phyloP scores from a whole-genome alignment of 92 coral and sea anemone species.

The Porites evermanni region DNA sequence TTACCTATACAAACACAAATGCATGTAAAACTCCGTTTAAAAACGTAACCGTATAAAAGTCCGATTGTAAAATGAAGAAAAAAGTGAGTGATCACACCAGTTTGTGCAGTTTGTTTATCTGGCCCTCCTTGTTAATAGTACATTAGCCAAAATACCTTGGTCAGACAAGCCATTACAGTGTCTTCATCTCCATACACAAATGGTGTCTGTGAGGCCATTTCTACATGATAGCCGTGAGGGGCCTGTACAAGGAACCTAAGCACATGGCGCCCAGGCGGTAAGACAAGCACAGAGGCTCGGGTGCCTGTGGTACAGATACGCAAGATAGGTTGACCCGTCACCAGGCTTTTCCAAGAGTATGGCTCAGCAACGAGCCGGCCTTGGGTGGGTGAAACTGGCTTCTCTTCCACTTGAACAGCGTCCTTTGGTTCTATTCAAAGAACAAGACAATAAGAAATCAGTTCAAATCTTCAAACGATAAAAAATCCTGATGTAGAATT shows the following conservation, averaged over 20 bases:
- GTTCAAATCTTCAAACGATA: too few relatives aligned
- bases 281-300: slow-evolving; percentile 87
- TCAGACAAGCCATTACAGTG: slow-evolving; percentile 87
- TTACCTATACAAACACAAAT: too few relatives aligned
- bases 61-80: too few relatives aligned
- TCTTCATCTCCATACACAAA: slow-evolving; percentile 98
- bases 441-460: neutral
- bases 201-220: slow-evolving; percentile 95
- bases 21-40: too few relatives aligned
- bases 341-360: slow-evolving; percentile 98
- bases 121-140: too few relatives aligned
- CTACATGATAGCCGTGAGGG: slow-evolving; percentile 92
- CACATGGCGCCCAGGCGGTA: slow-evolving; percentile 97
- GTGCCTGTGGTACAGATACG: slow-evolving; percentile 92
- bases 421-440: slow-evolving; percentile 47
- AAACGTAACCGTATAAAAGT: too few relatives aligned
- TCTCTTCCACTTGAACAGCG: slow-evolving; percentile 69
- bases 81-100: too few relatives aligned
- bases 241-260: slow-evolving; percentile 93
- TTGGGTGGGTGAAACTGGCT: slow-evolving; percentile 77
- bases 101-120: too few relatives aligned
- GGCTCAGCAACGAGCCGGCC: slow-evolving; percentile 99
- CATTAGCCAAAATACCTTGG: slow-evolving; percentile 71
- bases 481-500: too few relatives aligned
- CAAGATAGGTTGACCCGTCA: slow-evolving; percentile 96